Percentiles rank a stretch among this genome's conserved stretches.
phyloP scores from a whole-genome alignment of 2,113 vertebrate species.

The Myrmophylax atrothorax region DNA sequence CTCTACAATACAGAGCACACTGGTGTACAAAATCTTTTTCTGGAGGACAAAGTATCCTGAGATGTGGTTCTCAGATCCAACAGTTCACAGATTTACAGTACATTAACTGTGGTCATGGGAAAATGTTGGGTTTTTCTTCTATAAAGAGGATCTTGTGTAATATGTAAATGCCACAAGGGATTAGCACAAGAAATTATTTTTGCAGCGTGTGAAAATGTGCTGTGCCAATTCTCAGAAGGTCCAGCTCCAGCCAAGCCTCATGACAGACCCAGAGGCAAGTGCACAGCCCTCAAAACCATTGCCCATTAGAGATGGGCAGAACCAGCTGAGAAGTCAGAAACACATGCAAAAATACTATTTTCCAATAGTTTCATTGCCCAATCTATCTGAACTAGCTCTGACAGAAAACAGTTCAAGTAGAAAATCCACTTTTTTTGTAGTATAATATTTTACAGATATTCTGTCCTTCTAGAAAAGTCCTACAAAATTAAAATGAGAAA shows the following conservation, averaged over 20 bases:
- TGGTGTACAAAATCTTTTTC: background rate
- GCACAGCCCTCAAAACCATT: background rate
- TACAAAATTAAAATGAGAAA: background rate
- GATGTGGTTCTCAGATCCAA: background rate
- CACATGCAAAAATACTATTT: background rate
- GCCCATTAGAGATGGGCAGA: background rate
- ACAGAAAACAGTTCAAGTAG: background rate
- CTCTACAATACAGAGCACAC: background rate
- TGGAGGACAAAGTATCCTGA: background rate
- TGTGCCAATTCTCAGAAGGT: conserved; percentile 60
- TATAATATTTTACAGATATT: background rate
- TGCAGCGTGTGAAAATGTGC: conserved; percentile 50
- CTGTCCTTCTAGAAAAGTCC: background rate
- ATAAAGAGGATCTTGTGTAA: conserved; percentile 53
- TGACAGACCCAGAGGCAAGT: conserved; percentile 56
- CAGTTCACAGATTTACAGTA: conserved; percentile 58
- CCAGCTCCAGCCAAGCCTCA: conserved; percentile 39
- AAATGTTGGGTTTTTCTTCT: conserved; percentile 8
- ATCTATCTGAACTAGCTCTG: background rate
- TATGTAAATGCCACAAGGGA: conserved; percentile 50
- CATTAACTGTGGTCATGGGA: conserved; percentile 68
- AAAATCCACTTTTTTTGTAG: background rate
- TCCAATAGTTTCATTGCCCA: background rate
- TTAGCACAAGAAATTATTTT: conserved; percentile 62
- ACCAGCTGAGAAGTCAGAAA: background rate